phyloP scores from a whole-genome alignment of 2,888 invertebrate genomes.

The Himalopsyche japonica region DNA sequence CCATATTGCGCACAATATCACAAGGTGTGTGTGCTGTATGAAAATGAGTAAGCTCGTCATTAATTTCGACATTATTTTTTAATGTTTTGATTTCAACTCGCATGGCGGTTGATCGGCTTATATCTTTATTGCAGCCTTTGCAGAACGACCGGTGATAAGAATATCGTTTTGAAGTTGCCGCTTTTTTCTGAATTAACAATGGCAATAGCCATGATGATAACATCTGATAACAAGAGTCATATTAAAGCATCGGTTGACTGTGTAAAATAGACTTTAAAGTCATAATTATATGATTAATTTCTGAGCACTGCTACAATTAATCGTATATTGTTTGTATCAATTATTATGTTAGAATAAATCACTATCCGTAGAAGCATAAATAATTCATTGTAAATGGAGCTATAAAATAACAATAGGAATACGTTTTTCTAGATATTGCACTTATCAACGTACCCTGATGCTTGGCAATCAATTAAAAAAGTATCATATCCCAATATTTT shows the following conservation, averaged over 20 bases:
- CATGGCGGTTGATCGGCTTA: neutral
- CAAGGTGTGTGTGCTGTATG: neutral
- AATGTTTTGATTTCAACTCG: neutral
- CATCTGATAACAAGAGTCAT: neutral
- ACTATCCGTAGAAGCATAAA: no score
- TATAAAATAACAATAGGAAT: no score
- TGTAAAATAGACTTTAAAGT: neutral
- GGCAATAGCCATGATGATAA: neutral
- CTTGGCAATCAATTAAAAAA: no score
- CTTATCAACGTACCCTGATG: no score
- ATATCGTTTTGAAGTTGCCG: neutral
- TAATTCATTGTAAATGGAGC: no score
- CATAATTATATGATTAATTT: neutral
- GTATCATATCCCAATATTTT: no score
- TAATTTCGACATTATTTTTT: neutral
- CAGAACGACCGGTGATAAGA: neutral
- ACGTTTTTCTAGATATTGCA: no score
- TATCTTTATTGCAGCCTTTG: neutral
- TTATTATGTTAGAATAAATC: no score
- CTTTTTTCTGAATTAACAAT: neutral
- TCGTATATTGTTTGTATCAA: neutral
- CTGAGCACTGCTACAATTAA: neutral
- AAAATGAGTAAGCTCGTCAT: neutral
- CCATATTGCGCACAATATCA: neutral
- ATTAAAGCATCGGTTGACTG: neutral